phyloP scores from a whole-genome alignment of 53 echinoderm and acorn worm species.

The Crossaster papposus region DNA sequence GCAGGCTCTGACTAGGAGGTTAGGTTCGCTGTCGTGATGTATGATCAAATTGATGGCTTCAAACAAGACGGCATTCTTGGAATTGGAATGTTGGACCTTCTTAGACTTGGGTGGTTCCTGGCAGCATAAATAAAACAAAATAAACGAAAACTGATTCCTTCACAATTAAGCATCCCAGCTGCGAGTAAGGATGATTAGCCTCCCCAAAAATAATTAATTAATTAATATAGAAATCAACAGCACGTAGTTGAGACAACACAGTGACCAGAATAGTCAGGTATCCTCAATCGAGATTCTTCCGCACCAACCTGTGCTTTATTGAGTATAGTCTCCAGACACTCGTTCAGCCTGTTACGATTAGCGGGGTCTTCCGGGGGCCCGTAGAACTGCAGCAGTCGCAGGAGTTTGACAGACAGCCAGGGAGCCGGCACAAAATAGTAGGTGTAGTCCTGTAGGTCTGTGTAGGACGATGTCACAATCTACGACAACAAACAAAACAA shows the following conservation, averaged over 20 bases:
- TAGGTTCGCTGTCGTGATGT: conserved; percentile 99
- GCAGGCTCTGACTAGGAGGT: conserved; percentile 88
- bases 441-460: conserved; percentile 98
- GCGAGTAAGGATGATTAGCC: too few relatives aligned
- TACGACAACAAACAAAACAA: conserved; percentile 12
- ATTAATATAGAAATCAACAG: too few relatives aligned
- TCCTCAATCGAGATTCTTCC: neutral
- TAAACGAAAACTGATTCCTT: neutral
- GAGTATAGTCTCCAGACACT: conserved; percentile 98
- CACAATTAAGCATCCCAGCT: too few relatives aligned
- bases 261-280: too few relatives aligned
- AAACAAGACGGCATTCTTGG: conserved; percentile 98
- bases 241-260: too few relatives aligned
- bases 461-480: conserved; percentile 99
- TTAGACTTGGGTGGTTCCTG: conserved; percentile 99
- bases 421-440: conserved; percentile 99
- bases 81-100: conserved; percentile 99
- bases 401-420: conserved; percentile 97
- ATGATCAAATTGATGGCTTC: conserved; percentile 99
- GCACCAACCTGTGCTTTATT: conserved; percentile 98
- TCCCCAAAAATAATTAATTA: too few relatives aligned
- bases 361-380: conserved; percentile 98
- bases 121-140: neutral
- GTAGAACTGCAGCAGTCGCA: conserved; percentile 86
- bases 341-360: conserved; percentile 86